Percentiles rank a stretch among this genome's conserved stretches.
Conservation (phyloP, 2,888 invertebrate species). For the Zelleria hepariella region DNA sequence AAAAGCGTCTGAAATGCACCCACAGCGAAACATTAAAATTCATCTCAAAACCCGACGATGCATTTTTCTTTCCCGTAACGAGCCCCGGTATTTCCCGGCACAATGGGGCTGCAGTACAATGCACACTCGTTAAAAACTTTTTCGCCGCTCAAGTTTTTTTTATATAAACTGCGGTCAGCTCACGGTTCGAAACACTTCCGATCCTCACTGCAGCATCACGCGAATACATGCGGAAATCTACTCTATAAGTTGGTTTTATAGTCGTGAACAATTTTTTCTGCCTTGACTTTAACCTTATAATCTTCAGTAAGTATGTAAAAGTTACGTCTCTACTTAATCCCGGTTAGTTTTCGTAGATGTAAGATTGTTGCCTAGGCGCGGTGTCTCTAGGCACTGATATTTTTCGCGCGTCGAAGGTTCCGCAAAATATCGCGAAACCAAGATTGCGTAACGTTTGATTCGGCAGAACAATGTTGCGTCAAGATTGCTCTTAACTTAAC, state of each 20-base stretch:
- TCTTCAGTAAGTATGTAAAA: not conserved
- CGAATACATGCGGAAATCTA: not conserved
- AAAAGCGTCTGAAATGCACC: not conserved
- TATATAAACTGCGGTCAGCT: slow-evolving; percentile 3
- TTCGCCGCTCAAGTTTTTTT: slow-evolving; percentile 4
- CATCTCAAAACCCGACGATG: slow-evolving; percentile 25
- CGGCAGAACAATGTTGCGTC: not conserved
- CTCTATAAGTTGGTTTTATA: not conserved
- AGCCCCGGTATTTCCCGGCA: slow-evolving; percentile 19
- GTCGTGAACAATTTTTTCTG: not conserved
- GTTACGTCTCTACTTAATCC: not conserved
- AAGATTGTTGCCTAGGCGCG: not conserved
- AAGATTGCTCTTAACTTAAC: not conserved
- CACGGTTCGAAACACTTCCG: not conserved
- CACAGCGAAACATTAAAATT: slow-evolving; percentile 19
- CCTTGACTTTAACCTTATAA: not conserved
- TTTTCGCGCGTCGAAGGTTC: not conserved
- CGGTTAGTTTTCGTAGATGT: not conserved
- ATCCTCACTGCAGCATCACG: not conserved
- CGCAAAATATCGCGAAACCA: not conserved
- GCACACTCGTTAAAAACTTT: slow-evolving; percentile 41
- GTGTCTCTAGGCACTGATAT: not conserved
- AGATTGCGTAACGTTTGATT: not conserved
- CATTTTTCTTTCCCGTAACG: slow-evolving; percentile 30
- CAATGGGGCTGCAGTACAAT: slow-evolving; percentile 35